phyloP scores from a whole-genome alignment of 2,888 invertebrate species.

The Calameuta idolon region DNA sequence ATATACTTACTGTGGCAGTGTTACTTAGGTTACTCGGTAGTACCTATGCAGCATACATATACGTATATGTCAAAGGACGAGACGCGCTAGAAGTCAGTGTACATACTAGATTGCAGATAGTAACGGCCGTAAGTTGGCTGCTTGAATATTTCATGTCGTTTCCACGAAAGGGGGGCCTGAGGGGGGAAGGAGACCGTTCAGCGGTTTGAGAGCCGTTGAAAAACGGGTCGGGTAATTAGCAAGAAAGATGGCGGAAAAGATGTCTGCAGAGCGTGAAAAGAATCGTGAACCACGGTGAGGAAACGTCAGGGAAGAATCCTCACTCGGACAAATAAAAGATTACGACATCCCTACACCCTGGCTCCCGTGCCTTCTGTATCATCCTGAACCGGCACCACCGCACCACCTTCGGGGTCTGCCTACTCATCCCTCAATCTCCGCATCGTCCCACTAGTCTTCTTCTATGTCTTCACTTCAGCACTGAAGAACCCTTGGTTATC shows the following conservation, averaged over 20 bases:
- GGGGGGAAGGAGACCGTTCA: slow-evolving; percentile 15
- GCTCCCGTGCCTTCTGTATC: slow-evolving; percentile 1
- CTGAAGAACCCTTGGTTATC: too few species aligned
- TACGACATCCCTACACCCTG: slow-evolving; percentile 31
- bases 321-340: slow-evolving; percentile 46
- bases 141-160: slow-evolving; percentile 57
- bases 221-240: slow-evolving; percentile 55
- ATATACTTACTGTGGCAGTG: too few species aligned
- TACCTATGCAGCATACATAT: too few species aligned
- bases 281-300: slow-evolving; percentile 35
- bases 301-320: slow-evolving; percentile 33
- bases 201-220: slow-evolving; percentile 37
- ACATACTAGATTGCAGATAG: slow-evolving; percentile 3
- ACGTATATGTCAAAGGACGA: too few species aligned
- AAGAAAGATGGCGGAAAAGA: slow-evolving; percentile 50
- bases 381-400: too few species aligned
- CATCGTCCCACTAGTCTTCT: too few species aligned
- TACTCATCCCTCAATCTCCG: too few species aligned
- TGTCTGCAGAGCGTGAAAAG: slow-evolving; percentile 47
- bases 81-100: too few species aligned
- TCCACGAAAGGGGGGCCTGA: slow-evolving; percentile 33
- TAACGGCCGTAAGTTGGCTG: slow-evolving; percentile 33
- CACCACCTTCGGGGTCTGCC: too few species aligned
- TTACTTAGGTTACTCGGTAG: too few species aligned
- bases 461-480: too few species aligned